Base-by-base conservation (phyloP, 2,797 vertebrate species). In the Sebastes ruberrimus region DNA sequence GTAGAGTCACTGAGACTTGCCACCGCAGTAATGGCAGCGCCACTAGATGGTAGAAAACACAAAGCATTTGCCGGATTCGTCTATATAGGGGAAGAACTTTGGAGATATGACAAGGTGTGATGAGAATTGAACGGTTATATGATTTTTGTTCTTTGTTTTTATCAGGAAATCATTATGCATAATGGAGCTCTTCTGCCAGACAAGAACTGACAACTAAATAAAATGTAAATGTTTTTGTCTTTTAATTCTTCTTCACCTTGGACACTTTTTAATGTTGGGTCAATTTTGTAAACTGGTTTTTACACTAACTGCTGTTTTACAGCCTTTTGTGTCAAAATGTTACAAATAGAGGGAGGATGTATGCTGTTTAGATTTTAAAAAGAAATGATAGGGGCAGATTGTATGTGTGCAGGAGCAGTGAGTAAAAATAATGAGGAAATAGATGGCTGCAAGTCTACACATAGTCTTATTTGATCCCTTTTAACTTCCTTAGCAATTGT, bases 121-220 rank as follows among this genome's bases (percentile, higher is more conserved):
- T 20, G 10, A 16, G 13, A 28, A 8, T n/a, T 52, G 1, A 32
- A 38, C 2, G 3, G 4, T 59, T 14, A 1, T 1, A 10, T 27
- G 14, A 7, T 30, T 57, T 71, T 14, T 71, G 4, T 27, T 56
- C 3, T 83, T 46, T 82, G 0, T 2, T 78, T 88, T 88, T 81
- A 11, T 53, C 81, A 95, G 93, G 92, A 85, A 93, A 92, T 80
- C 76, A 73, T 82, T 42, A 65, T 11, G 62, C 18, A 10, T 83
- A 85, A 79, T n/a, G 74, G 89, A 79, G 71, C 46, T 64, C 69
- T 22, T 57, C 81, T 10, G 23, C 63, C 25, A n/a, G 57, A 75
- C 57, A 6, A 63, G 38, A 75, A 72, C 38, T 57, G 35, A 66
- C 38, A 49, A 16, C 66, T 65, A 38, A 22, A 33, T 70, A 10